These are phyloP conservation scores for Dione juno DNA, from an alignment of 2,888 invertebrate species.

Conservation along the genomic window DNA sequence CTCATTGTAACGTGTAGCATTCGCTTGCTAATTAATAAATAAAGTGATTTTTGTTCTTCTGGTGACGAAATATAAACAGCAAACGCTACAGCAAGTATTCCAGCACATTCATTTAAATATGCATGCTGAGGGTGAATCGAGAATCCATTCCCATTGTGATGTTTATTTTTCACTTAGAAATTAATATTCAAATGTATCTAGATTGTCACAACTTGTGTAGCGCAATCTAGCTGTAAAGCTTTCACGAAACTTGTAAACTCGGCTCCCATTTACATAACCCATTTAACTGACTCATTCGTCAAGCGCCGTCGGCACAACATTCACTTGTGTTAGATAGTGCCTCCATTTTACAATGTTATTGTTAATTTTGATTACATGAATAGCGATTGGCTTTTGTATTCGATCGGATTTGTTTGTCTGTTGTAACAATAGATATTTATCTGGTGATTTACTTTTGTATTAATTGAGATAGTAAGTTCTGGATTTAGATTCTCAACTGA, in stretches of 20 bases:
- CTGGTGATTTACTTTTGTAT: not conserved
- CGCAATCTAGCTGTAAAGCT: slow-evolving; percentile 45
- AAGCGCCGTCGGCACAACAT: slow-evolving; percentile 38
- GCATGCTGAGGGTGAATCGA: too few relatives aligned
- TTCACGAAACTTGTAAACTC: slow-evolving; percentile 50
- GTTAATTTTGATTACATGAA: slow-evolving; percentile 16
- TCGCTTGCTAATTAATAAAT: too few relatives aligned
- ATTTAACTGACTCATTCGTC: slow-evolving; percentile 54
- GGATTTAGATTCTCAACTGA: not conserved
- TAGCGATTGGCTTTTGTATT: slow-evolving; percentile 4
- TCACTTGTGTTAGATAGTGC: slow-evolving; percentile 24
- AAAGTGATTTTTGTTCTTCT: too few relatives aligned
- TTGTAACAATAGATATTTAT: not conserved
- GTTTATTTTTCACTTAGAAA: slow-evolving; percentile 32
- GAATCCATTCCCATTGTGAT: slow-evolving; percentile 6
- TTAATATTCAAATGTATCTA: slow-evolving; percentile 43
- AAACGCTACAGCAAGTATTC: not conserved
- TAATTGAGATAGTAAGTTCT: not conserved
- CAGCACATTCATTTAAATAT: slow-evolving; percentile 13
- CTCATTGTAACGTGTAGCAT: too few relatives aligned
- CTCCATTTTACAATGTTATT: slow-evolving; percentile 9
- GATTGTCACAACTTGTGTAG: slow-evolving; percentile 38
- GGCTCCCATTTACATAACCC: slow-evolving; percentile 63
- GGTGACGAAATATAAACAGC: not conserved
- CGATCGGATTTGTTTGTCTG: not conserved